Evolutionary conservation across 2,888 invertebrate genomes (phyloP).

Genomic region (Dimorphilus gyrociliatus): DNA sequence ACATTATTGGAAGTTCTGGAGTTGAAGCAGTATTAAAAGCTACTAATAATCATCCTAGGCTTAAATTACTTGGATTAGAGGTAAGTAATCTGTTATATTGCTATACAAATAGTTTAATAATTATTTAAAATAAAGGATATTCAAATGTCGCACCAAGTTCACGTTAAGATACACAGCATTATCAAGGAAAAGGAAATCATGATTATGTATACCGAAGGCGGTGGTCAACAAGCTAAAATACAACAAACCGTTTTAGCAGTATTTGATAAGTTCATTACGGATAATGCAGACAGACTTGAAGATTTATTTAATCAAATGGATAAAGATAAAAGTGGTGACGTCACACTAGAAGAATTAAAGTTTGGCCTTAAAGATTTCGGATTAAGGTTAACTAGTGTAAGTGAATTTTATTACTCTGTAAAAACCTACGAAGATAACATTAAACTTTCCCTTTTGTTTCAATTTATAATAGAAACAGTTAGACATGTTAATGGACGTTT

Average conservation of each 20-base stretch:
- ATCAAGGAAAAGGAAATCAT: conserved; percentile 17
- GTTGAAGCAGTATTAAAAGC: conserved; percentile 21
- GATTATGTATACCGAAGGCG: conserved; percentile 21
- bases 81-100: too few relatives aligned
- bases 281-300: conserved; percentile 17
- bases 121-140: conserved; percentile 16
- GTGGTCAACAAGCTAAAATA: conserved; percentile 10
- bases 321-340: conserved; percentile 19
- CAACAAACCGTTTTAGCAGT: conserved; percentile 15
- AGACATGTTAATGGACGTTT: conserved; percentile 16
- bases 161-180: conserved; percentile 16
- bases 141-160: conserved; percentile 12
- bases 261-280: conserved; percentile 19
- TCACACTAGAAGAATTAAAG: conserved; percentile 25
- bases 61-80: conserved; percentile 23
- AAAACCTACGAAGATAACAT: not conserved
- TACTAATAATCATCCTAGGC: conserved; percentile 12
- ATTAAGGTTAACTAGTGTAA: conserved; percentile 27
- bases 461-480: conserved; percentile 16
- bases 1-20: conserved; percentile 25
- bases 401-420: conserved; percentile 5
- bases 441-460: not conserved
- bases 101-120: too few relatives aligned
- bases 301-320: conserved; percentile 21
- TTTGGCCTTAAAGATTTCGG: conserved; percentile 24